A percentile compares a stretch with the other conserved stretches of the same genome.
Conservation (phyloP, 2,113 vertebrate species). For the Apteryx owenii region DNA sequence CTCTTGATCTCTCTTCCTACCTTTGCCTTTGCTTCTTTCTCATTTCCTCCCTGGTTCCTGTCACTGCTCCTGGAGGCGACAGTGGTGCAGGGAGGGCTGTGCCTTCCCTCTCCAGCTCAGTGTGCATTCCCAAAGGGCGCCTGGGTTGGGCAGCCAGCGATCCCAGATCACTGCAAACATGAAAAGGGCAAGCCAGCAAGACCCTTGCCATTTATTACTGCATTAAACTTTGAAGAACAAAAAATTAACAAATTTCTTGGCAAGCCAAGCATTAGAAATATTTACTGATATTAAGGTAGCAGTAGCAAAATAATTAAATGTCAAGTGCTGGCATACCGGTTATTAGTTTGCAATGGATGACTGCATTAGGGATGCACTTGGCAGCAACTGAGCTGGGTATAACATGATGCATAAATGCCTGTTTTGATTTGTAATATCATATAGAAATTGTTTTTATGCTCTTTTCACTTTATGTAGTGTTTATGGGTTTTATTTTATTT, state of each 20-base stretch:
- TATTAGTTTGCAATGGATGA: background rate
- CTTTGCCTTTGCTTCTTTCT: background rate
- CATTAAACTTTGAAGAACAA: background rate
- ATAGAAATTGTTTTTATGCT: background rate
- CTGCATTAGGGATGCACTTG: background rate
- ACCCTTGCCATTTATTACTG: background rate
- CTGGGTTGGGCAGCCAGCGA: background rate
- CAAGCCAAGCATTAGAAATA: background rate
- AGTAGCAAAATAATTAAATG: background rate
- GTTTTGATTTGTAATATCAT: background rate
- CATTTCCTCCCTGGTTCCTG: background rate
- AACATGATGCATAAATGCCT: background rate
- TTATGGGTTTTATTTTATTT: background rate
- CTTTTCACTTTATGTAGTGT: background rate
- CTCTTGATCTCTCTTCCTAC: background rate
- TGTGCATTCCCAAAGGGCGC: background rate
- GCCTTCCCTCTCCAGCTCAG: background rate
- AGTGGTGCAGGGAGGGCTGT: background rate
- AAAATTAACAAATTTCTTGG: background rate
- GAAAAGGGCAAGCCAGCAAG: background rate
- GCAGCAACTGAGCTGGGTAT: background rate
- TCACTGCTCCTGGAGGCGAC: background rate
- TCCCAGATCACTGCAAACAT: background rate
- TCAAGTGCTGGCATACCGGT: background rate
- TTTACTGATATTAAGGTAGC: background rate